Evolutionary conservation across 2,888 invertebrate species (phyloP), one percentile per base, ranked within the genome.

Genomic region (Diachrysia chrysitis): DNA sequence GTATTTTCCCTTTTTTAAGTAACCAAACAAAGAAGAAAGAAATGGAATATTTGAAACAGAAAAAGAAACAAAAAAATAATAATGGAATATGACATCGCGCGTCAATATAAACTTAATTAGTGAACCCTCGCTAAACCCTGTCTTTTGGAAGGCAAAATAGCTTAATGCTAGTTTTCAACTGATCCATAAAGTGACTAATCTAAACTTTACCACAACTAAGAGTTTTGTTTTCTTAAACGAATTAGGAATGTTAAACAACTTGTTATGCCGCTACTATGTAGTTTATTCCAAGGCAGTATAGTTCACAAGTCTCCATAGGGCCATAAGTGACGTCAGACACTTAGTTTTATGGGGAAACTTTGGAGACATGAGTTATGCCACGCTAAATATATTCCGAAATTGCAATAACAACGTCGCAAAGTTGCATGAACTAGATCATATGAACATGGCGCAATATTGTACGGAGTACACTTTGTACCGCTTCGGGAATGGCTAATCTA

Each of bases 271-370:
- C 12, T 68, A 68, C 69, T 63, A 63, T 79, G 69, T 81, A 74
- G 78, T 76, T 74, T 73, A 60, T 59, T 71, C 66, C 21, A 63
- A 74, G 29, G 25, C 56, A 59, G 57, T 75, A 57, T 60, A 62
- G 23, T 54, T 57, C 32, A 14, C 6, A 65, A 71, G 25, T 79
- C 61, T 53, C 67, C 25, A 54, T 32, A 55, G 73, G 51, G 58
- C 64, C 67, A 76, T 76, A 80, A 76, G 55, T 12, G 60, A 62
- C 51, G 77, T 65, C 76, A 71, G 64, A 58, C 29, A 60, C 51
- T 58, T 58, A 76, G 66, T 59, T 76, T 76, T 76, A 76, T 65
- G 64, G 58, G 53, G 29, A 46, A 76, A 76, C 76, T 79, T 76
- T 37, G 62, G 21, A 58, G 64, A 54, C 77, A 46, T 67, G 71